Evolutionary conservation across 1,140 invertebrate species (phyloP).

Genomic region (Drosophila athabasca): DNA sequence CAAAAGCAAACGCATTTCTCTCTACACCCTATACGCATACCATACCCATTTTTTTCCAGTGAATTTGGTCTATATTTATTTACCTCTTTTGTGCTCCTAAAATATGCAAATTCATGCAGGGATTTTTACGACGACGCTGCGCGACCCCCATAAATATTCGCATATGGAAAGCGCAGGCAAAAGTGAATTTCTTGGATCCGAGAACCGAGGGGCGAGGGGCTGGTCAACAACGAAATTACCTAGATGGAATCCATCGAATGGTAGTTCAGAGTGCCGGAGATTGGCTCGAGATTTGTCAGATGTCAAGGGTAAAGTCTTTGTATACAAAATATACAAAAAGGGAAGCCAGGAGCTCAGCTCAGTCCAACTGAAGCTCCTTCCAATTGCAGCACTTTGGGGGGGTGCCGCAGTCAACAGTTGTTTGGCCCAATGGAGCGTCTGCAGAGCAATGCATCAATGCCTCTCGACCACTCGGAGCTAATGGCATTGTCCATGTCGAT

Average conservation of each 20-base stretch:
- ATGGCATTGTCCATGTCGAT: slow-evolving; percentile 9
- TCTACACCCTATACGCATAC: no score
- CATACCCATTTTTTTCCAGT: slow-evolving; percentile 13
- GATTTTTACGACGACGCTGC: slow-evolving; percentile 35
- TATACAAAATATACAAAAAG: slow-evolving; percentile 11
- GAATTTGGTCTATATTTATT: slow-evolving; percentile 46
- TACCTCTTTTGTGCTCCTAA: slow-evolving; percentile 39
- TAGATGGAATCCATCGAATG: slow-evolving; percentile 14
- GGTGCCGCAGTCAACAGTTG: slow-evolving; percentile 26
- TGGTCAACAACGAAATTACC: slow-evolving; percentile 37
- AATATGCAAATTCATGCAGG: slow-evolving; percentile 57
- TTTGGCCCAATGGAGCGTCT: slow-evolving; percentile 1
- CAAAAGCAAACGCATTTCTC: slow-evolving; percentile 34
- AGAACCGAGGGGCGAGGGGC: no score
- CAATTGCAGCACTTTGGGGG: background rate
- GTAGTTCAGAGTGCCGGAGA: slow-evolving; percentile 12
- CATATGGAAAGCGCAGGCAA: slow-evolving; percentile 13
- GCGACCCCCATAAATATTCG: slow-evolving; percentile 43
- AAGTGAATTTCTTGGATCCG: slow-evolving; percentile 12
- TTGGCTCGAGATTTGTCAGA: slow-evolving; percentile 36
- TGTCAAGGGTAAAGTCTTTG: slow-evolving; percentile 42
- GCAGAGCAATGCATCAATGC: background rate
- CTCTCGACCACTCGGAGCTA: background rate
- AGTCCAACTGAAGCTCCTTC: background rate
- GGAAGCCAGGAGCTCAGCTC: background rate